Evolutionary conservation across 2,888 invertebrate species (phyloP).

Genomic region (Corythucha ciliata): DNA sequence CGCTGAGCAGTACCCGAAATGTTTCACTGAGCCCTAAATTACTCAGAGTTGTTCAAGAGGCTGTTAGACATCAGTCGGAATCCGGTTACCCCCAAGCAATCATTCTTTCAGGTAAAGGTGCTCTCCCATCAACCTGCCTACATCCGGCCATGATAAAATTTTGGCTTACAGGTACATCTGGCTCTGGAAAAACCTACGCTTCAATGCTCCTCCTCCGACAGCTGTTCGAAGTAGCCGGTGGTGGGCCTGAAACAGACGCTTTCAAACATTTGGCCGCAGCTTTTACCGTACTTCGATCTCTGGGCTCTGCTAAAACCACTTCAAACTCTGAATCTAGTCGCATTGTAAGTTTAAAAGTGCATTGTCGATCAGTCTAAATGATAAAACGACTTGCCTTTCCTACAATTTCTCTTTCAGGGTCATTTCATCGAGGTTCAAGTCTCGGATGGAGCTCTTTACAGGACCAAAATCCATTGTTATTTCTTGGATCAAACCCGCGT

Average conservation of each 20-base stretch:
- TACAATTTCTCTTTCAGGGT: slow-evolving; percentile 52
- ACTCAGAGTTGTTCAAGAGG: slow-evolving; percentile 80
- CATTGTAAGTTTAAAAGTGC: slow-evolving; percentile 72
- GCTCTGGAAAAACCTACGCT: slow-evolving; percentile 88
- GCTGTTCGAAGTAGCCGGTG: slow-evolving; percentile 87
- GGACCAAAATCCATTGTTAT: slow-evolving; percentile 93
- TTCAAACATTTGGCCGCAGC: slow-evolving; percentile 93
- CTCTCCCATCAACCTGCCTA: not conserved
- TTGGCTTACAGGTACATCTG: slow-evolving; percentile 61
- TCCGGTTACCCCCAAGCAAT: slow-evolving; percentile 93
- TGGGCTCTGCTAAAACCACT: slow-evolving; percentile 83
- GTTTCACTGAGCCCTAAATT: slow-evolving; percentile 69
- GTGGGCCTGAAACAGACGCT: slow-evolving; percentile 89
- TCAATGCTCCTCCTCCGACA: slow-evolving; percentile 84
- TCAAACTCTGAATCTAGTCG: slow-evolving; percentile 87
- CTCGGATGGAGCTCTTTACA: slow-evolving; percentile 85
- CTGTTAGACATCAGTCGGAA: slow-evolving; percentile 86
- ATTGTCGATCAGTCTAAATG: no score
- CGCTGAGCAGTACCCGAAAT: slow-evolving; percentile 67
- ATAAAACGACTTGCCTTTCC: not conserved
- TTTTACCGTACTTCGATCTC: slow-evolving; percentile 82
- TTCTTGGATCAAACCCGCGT: slow-evolving; percentile 90
- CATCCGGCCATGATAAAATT: not conserved
- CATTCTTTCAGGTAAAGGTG: slow-evolving; percentile 65
- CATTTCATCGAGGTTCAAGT: slow-evolving; percentile 95